phyloP scores from a whole-genome alignment of 1,140 invertebrate species.

The Patella vulgata region DNA sequence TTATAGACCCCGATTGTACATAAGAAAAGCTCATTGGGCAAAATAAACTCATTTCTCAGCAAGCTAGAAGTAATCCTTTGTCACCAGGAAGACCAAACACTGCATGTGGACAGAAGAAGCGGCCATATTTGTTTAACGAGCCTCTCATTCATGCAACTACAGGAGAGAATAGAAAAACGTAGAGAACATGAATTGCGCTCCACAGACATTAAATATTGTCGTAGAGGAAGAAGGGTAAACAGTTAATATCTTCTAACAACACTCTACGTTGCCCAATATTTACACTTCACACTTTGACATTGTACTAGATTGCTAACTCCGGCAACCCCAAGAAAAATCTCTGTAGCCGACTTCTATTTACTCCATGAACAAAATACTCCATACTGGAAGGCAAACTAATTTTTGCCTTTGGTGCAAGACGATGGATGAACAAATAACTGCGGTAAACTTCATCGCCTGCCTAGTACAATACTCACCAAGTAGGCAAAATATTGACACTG shows the following conservation, averaged over 20 bases:
- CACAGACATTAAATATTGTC: constrained; percentile 39
- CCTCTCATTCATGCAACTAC: constrained; percentile 10
- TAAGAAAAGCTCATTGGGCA: too few relatives aligned
- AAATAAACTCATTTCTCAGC: constrained; percentile 31
- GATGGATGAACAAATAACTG: too few relatives aligned
- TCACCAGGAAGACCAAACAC: constrained; percentile 28
- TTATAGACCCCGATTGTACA: too few relatives aligned
- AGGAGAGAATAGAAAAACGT: constrained; percentile 15
- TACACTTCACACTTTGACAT: constrained; percentile 30
- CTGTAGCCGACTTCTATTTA: too few relatives aligned
- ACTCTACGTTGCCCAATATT: constrained; percentile 25
- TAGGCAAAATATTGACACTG: too few relatives aligned
- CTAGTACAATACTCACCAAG: too few relatives aligned
- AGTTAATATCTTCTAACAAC: constrained; percentile 44
- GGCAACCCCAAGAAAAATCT: background rate
- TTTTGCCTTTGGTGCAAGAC: too few relatives aligned
- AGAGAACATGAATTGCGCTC: constrained; percentile 11
- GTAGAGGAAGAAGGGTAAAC: constrained; percentile 30
- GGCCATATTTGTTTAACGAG: constrained; percentile 22
- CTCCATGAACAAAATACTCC: too few relatives aligned
- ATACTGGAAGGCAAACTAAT: too few relatives aligned
- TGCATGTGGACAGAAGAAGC: constrained; percentile 21
- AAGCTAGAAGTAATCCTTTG: constrained; percentile 34
- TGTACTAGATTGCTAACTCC: constrained; percentile 11
- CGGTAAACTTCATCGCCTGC: too few relatives aligned